Base-by-base conservation (phyloP, 2,113 vertebrate genomes). In the Anarhynchus alexandrinus region DNA sequence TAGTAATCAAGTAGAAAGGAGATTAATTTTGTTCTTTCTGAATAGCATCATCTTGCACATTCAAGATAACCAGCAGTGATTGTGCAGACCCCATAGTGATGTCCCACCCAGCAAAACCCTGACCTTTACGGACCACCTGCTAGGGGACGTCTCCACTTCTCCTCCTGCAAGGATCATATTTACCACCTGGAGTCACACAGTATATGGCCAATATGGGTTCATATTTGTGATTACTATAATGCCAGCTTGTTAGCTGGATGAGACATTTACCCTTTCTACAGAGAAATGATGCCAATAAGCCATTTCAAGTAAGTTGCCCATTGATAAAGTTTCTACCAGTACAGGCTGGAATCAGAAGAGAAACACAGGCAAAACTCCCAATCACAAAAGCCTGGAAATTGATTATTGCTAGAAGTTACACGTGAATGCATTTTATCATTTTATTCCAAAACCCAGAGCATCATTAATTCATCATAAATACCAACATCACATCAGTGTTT, bases 121-220 rank as follows among this genome's bases (percentile, higher is more conserved):
- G 40, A n/a, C 25, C 10, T 38, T 15, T 8, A 3, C 3, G 3
- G 13, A 3, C 25, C 30, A 15, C 25, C 29, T 29, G 15, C 30
- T 18, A 47, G 32, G 12, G 15, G 21, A 25, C 15, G 70, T 6
- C 11, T 40, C 13, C 27, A 20, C 13, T n/a, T 40, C 27, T 90
- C 34, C 54, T 52, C 67, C 61, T 45, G 54, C 32, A 49, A 25
- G 9, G 6, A 81, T 32, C 13, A 3, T 3, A 30, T 57, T 83
- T 51, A 22, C 58, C 20, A 18, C 32, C 57, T 14, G 12, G 7
- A 71, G 42, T 21, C 30, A 69, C 19, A 12, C 20, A 11, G 4
- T 42, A n/a, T 9, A 36, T 16, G 4, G 17, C 20, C 12, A 65
- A 15, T 9, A n/a, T 0, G 1, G 1, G 15, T 23, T 82, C 3